Evolutionary conservation across 2,113 vertebrate genomes (phyloP).

Genomic region (Neotoma lepida): DNA sequence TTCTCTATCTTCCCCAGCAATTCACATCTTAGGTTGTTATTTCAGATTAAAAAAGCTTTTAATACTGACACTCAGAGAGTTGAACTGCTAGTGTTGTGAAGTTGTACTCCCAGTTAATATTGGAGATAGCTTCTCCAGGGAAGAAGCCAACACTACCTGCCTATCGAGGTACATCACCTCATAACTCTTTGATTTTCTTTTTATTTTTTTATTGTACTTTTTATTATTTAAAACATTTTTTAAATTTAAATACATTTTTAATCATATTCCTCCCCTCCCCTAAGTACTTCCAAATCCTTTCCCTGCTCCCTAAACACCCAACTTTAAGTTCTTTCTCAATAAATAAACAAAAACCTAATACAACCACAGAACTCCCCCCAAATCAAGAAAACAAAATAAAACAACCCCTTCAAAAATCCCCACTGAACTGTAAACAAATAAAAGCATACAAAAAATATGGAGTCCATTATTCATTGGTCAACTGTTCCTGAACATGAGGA

Average conservation of each 20-base stretch:
- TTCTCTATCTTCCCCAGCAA: not conserved
- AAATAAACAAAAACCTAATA: not conserved
- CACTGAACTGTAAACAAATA: not conserved
- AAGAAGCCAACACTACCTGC: not conserved
- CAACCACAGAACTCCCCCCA: not conserved
- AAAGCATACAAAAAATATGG: not conserved
- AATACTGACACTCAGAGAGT: not conserved
- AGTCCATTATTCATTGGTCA: too few species aligned
- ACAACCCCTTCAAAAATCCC: too few species aligned
- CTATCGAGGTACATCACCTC: not conserved
- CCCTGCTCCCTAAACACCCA: not conserved
- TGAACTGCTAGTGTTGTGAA: not conserved
- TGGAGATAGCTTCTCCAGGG: not conserved
- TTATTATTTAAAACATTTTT: not conserved
- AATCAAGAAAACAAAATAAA: not conserved
- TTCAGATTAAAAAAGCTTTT: slow-evolving; percentile 38
- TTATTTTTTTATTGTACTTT: not conserved
- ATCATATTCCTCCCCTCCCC: not conserved
- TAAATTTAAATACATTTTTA: not conserved
- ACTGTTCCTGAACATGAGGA: too few species aligned
- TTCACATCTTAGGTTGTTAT: slow-evolving; percentile 24
- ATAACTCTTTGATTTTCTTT: not conserved
- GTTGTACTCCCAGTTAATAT: not conserved
- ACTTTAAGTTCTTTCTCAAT: not conserved
- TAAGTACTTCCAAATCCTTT: not conserved